Percentiles rank a stretch among this genome's conserved stretches.
phyloP scores from a whole-genome alignment of 2,113 vertebrate genomes.

The Glaucomys volans region DNA sequence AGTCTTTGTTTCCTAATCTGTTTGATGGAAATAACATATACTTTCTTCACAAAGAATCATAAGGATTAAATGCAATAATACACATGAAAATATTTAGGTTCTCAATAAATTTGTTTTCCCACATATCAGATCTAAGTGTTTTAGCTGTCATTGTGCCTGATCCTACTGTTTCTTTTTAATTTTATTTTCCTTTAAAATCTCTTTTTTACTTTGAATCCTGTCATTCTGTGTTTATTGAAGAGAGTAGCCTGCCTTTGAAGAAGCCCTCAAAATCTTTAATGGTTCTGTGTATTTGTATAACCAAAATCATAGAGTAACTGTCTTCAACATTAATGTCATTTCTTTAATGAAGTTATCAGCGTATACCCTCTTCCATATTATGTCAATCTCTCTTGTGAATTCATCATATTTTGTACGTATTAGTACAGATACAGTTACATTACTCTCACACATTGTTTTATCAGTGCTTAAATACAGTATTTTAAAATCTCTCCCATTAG shows the following conservation, averaged over 20 bases:
- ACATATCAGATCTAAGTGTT: neutral
- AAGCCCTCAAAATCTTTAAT: neutral
- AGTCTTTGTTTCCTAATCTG: slow-evolving; percentile 40
- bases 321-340: slow-evolving; percentile 1
- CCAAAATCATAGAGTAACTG: neutral
- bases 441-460: neutral
- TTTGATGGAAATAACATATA: neutral
- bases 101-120: neutral
- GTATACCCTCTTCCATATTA: neutral
- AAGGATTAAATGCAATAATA: neutral
- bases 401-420: neutral
- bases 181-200: slow-evolving; percentile 11
- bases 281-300: neutral
- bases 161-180: neutral
- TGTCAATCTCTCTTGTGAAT: neutral
- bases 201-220: neutral
- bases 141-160: neutral
- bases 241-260: neutral
- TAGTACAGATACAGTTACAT: neutral
- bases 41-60: neutral
- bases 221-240: slow-evolving; percentile 9
- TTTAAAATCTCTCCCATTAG: neutral
- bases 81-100: neutral
- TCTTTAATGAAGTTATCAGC: neutral
- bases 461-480: neutral